phyloP scores from a whole-genome alignment of 1,140 invertebrate species.

The Heliconius melpomene region DNA sequence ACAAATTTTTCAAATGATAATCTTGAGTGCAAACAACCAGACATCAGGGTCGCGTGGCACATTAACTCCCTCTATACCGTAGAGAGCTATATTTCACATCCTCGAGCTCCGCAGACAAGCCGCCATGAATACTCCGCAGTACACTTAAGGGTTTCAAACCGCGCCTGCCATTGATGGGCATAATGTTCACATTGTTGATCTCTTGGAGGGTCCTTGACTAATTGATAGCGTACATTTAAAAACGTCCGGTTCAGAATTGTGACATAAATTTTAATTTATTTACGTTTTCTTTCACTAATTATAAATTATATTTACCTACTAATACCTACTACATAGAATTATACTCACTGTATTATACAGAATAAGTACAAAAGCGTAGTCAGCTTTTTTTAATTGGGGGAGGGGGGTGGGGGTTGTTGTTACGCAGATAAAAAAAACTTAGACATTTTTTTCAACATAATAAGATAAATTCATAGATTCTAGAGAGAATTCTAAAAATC shows the following conservation, averaged over 20 bases:
- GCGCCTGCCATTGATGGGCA: constrained; percentile 62
- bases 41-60: constrained; percentile 32
- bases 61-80: constrained; percentile 57
- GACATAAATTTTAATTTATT: not conserved
- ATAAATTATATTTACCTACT: not conserved
- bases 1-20: not conserved
- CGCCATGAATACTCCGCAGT: constrained; percentile 67
- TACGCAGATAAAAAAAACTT: no score
- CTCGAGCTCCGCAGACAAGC: constrained; percentile 46
- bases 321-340: not conserved
- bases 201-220: constrained; percentile 41
- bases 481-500: no score
- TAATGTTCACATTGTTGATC: constrained; percentile 61
- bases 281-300: constrained; percentile 46
- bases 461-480: no score
- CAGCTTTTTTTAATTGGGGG: no score
- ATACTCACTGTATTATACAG: no score
- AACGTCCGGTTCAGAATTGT: constrained; percentile 17
- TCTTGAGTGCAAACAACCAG: not conserved
- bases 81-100: constrained; percentile 64
- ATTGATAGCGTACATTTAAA: constrained; percentile 28
- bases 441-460: no score
- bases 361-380: no score
- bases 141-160: constrained; percentile 52
- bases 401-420: no score